Conservation (phyloP, 2,113 vertebrate genomes). For the Sphyrna mokarran region DNA sequence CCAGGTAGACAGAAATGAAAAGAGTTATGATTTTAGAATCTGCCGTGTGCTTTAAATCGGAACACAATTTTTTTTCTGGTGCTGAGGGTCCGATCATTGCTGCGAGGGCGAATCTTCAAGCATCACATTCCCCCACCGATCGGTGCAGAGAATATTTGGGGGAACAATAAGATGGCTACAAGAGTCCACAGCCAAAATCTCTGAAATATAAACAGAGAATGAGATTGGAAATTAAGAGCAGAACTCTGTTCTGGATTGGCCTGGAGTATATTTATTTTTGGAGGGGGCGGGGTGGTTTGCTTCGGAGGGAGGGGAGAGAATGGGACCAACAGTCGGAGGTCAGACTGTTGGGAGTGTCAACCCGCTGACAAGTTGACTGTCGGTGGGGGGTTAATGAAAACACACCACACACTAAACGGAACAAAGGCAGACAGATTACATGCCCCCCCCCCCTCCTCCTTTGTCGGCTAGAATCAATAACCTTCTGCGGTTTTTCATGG, state of each 20-base stretch:
- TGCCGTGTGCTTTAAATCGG: neutral
- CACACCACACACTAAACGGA: slow-evolving; percentile 58
- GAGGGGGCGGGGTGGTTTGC: slow-evolving; percentile 37
- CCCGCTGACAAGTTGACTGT: slow-evolving; percentile 63
- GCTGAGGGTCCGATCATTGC: neutral
- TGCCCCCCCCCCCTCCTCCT: slow-evolving; percentile 42
- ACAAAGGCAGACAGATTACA: slow-evolving; percentile 66
- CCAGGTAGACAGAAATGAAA: neutral
- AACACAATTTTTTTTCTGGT: neutral
- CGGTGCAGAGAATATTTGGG: neutral
- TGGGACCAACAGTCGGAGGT: slow-evolving; percentile 62
- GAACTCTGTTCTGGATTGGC: slow-evolving; percentile 62
- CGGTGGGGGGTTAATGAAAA: slow-evolving; percentile 68
- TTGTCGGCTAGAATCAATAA: slow-evolving; percentile 61
- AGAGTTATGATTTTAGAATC: neutral
- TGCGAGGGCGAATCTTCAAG: neutral
- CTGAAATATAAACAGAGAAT: neutral
- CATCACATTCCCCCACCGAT: neutral
- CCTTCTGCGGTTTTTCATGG: slow-evolving; percentile 46
- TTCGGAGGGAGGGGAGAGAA: slow-evolving; percentile 63
- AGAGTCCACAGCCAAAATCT: neutral
- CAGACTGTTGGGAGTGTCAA: slow-evolving; percentile 60
- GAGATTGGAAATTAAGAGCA: neutral
- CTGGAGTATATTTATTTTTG: slow-evolving; percentile 52
- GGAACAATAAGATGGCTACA: neutral